phyloP scores from a whole-genome alignment of 2,113 vertebrate species.

The Nettapus auritus region DNA sequence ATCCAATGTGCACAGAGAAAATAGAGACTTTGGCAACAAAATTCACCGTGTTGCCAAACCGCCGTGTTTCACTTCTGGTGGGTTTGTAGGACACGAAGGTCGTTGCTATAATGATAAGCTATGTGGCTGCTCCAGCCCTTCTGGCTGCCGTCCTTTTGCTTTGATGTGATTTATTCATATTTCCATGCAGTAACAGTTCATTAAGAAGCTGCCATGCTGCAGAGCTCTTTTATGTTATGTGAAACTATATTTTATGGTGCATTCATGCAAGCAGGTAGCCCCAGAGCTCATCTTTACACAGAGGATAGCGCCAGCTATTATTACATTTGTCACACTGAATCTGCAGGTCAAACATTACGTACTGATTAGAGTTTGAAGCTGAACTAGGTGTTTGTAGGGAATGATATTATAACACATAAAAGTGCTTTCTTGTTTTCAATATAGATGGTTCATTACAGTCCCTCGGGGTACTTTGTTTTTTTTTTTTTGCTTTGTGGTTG shows the following conservation, averaged over 20 bases:
- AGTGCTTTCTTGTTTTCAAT: constrained; percentile 9
- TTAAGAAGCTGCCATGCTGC: background rate
- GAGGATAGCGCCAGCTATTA: background rate
- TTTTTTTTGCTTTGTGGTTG: accelerated
- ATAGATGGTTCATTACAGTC: background rate
- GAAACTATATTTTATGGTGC: constrained; percentile 8
- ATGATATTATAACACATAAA: background rate
- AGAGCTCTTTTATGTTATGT: background rate
- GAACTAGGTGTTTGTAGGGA: background rate
- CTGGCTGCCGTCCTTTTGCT: background rate
- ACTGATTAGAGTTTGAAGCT: background rate
- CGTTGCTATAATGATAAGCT: background rate
- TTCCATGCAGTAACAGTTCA: background rate
- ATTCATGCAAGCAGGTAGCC: background rate
- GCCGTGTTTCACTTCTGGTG: background rate
- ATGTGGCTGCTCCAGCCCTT: background rate
- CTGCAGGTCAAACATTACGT: background rate
- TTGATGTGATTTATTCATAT: background rate
- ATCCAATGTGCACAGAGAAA: accelerated
- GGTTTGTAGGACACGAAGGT: background rate
- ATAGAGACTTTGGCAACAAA: background rate
- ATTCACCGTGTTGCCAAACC: background rate
- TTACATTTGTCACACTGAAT: background rate
- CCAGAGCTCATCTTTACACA: background rate
- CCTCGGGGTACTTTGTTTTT: background rate